Conservation (phyloP, 2,113 vertebrate species). For the Scytalopus superciliaris region DNA sequence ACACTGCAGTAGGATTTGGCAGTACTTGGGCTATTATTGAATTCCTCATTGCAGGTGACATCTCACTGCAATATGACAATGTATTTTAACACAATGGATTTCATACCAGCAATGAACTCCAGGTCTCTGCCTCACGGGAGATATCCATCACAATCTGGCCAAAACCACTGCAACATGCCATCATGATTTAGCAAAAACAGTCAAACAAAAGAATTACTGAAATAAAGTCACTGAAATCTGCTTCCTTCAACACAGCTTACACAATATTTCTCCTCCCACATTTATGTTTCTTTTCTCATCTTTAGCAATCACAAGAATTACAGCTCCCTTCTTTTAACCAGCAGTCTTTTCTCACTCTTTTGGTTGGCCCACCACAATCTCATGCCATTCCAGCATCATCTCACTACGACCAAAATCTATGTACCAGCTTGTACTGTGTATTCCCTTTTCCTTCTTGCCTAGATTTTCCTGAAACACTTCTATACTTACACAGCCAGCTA, state of each 20-base stretch:
- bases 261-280: neutral
- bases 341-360: neutral
- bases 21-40: neutral
- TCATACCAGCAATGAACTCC: neutral
- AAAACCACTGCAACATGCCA: neutral
- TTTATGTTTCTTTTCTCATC: neutral
- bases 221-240: neutral
- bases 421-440: neutral
- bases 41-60: neutral
- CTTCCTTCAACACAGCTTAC: neutral
- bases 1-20: neutral
- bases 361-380: neutral
- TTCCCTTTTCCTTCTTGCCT: neutral
- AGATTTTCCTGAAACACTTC: neutral
- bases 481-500: neutral
- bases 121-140: neutral
- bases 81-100: neutral
- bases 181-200: rapidly evolving
- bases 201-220: neutral
- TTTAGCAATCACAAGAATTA: neutral
- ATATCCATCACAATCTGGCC: neutral
- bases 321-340: neutral
- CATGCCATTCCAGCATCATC: neutral
- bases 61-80: neutral
- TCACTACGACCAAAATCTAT: neutral